These are phyloP conservation scores for Carduelis carduelis DNA, from an alignment of 2,797 vertebrate species.

Conservation along the genomic window DNA sequence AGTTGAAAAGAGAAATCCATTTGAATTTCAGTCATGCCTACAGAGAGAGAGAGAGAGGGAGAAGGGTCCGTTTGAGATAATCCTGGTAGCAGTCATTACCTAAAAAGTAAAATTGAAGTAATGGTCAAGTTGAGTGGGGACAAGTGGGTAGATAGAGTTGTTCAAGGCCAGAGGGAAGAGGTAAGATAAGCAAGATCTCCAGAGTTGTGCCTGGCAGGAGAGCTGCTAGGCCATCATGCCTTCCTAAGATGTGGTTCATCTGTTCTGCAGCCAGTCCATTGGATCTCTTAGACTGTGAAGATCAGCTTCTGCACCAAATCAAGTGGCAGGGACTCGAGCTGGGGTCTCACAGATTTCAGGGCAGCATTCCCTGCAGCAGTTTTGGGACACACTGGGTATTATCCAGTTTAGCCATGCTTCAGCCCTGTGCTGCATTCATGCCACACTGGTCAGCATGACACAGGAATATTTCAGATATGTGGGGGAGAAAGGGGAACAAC, in stretches of 20 bases:
- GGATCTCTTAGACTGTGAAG: background rate
- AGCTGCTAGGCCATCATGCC: background rate
- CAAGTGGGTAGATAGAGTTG: background rate
- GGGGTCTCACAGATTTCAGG: background rate
- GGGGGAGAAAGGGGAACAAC: background rate
- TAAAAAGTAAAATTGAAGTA: background rate
- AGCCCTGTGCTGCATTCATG: background rate
- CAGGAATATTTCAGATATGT: background rate
- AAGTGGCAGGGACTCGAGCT: background rate
- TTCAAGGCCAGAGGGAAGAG: background rate
- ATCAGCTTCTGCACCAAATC: background rate
- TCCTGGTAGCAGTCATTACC: background rate
- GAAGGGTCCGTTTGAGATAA: background rate
- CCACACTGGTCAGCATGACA: background rate
- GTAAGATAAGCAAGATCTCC: background rate
- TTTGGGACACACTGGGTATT: background rate
- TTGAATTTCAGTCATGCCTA: background rate
- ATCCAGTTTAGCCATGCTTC: background rate
- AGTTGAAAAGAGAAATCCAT: constrained; percentile 1
- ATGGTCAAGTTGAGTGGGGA: background rate
- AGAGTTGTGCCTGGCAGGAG: background rate
- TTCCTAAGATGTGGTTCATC: background rate
- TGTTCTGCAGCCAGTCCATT: background rate
- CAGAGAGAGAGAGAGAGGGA: background rate
- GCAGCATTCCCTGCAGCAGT: background rate